phyloP scores from a whole-genome alignment of 2,113 vertebrate genomes.

The Stomatorhinus ivindoensis region DNA sequence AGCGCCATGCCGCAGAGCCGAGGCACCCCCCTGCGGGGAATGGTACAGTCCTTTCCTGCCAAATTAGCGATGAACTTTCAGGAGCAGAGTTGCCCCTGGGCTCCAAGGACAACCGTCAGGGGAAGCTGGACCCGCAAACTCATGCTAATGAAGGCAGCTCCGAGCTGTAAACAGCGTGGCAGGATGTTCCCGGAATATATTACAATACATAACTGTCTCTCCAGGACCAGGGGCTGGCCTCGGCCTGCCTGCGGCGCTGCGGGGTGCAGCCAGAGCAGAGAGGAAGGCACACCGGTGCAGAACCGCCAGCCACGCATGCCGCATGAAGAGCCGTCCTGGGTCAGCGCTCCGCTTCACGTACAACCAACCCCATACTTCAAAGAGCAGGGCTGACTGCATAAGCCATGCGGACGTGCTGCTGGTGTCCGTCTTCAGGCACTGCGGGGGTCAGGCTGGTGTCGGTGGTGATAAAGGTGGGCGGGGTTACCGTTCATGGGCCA shows the following conservation, averaged over 20 bases:
- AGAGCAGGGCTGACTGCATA: not conserved
- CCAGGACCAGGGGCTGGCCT: conserved; percentile 47
- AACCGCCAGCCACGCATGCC: not conserved
- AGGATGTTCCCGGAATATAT: conserved; percentile 68
- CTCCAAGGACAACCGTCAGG: conserved; percentile 70
- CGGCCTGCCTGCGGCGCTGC: conserved; percentile 43
- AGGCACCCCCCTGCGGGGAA: not conserved
- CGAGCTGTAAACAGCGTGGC: conserved; percentile 64
- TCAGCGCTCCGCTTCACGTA: not conserved
- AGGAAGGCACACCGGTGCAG: conserved; percentile 7
- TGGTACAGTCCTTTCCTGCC: conserved; percentile 32
- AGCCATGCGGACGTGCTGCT: not conserved
- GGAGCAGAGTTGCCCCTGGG: conserved; percentile 50
- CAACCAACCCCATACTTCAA: not conserved
- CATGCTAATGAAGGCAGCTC: conserved; percentile 68
- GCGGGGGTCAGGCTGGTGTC: not conserved
- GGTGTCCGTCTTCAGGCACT: not conserved
- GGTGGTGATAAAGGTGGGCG: not conserved
- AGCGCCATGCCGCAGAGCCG: not conserved
- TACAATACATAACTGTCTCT: conserved; percentile 72
- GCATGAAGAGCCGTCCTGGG: not conserved
- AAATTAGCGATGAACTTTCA: conserved; percentile 50
- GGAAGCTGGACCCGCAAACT: conserved; percentile 57
- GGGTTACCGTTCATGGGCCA: not conserved
- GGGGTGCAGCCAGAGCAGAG: conserved; percentile 21